Evolutionary conservation across 2,113 vertebrate species (phyloP), one percentile per base, ranked within the genome.

Genomic region (Hydrolagus affinis): DNA sequence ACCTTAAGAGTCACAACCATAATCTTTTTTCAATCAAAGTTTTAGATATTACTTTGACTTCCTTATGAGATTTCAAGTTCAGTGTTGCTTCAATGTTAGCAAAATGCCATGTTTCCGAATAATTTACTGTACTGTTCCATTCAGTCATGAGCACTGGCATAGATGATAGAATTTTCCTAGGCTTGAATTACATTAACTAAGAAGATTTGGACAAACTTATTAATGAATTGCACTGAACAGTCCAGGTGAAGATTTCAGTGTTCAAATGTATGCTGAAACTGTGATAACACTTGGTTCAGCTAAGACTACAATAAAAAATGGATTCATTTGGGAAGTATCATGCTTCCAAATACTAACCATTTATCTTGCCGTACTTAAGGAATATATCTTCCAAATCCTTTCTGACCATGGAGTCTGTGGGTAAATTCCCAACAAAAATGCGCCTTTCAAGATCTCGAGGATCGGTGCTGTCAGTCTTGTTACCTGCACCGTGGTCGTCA

Each of bases 351-450:
- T 95, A 95, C 94, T 96, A 94, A 96, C 94, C 94, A 92, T 94
- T 88, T 88, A 96, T 92, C 88, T 94, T 95, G 89, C 94, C 93
- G 87, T 95, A 95, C 89, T 93, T 91, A 89, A 87, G 93, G 94
- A 96, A 95, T 87, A 95, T 87, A 21, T 94, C 94, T 93, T 94
- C 92, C 92, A 96, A 91, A 90, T 98, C 94, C 93, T 95, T 96
- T 87, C 93, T 94, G 88, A 90, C 92, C 95, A 95, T 95, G 90
- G 94, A 90, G 59, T 94, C 93, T 85, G 95, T 95, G 59, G 94
- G 95, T 93, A 97, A 96, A 95, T 93, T 96, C 89, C 94, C 94
- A 87, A 97, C 92, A 95, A 95, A 97, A 95, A 97, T 93, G 90
- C 95, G 91, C 91, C 95, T 93, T 88, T 96, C 95, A 94, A 96